phyloP scores from a whole-genome alignment of 2,797 vertebrate species.

The Carcharodon carcharias region DNA sequence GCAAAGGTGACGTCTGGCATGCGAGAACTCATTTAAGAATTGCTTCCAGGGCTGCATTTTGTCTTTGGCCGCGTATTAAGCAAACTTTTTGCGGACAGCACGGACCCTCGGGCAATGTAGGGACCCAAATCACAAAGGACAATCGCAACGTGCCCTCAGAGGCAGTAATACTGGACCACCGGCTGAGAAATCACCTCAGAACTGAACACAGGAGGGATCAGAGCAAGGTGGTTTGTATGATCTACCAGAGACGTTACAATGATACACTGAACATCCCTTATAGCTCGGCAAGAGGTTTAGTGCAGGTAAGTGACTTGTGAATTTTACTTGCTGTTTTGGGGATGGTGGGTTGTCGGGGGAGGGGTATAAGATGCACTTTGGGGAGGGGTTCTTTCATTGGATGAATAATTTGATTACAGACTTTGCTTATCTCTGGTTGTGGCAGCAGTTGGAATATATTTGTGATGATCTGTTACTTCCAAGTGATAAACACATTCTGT shows the following conservation, averaged over 20 bases:
- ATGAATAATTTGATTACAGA: background rate
- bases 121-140: background rate
- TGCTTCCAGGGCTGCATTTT: background rate
- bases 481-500: background rate
- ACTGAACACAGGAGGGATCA: background rate
- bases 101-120: background rate
- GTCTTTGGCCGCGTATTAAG: background rate
- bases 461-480: background rate
- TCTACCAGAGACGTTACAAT: background rate
- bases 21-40: background rate
- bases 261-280: background rate
- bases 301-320: background rate
- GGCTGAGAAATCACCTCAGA: background rate
- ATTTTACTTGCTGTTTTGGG: background rate
- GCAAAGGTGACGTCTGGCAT: background rate
- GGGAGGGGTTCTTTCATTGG: background rate
- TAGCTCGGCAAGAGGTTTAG: background rate
- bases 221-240: background rate
- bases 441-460: background rate
- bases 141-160: background rate
- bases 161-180: background rate
- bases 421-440: background rate
- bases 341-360: background rate
- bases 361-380: background rate
- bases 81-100: background rate